Conservation (phyloP, 2,797 vertebrate species). For the Pseudochirops cupreus region DNA sequence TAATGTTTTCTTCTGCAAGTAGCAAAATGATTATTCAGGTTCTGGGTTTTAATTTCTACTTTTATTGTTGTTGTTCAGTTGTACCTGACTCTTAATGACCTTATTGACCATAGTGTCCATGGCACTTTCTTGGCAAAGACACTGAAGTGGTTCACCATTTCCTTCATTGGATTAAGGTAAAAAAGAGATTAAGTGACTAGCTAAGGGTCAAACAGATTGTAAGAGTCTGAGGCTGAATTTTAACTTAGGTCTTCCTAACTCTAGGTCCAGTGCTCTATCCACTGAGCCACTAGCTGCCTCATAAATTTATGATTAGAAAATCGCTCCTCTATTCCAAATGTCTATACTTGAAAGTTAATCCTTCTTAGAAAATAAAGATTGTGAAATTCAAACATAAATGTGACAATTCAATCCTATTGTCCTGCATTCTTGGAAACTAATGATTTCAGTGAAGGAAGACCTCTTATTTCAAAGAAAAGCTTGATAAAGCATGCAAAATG, state of each 20-base stretch:
- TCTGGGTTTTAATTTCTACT: background rate
- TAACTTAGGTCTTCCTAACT: background rate
- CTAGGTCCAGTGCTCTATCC: background rate
- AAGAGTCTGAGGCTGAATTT: background rate
- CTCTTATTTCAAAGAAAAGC: background rate
- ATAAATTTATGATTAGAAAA: background rate
- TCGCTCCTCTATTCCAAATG: constrained; percentile 11
- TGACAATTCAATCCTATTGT: background rate
- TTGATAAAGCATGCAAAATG: background rate
- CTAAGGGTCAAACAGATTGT: background rate
- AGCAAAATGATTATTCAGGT: background rate
- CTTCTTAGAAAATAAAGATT: background rate
- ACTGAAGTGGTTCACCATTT: background rate
- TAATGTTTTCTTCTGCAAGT: background rate
- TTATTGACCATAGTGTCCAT: background rate
- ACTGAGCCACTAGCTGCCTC: background rate
- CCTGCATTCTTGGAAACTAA: background rate
- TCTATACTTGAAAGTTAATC: background rate
- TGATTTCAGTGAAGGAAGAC: constrained; percentile 7
- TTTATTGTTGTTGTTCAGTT: background rate
- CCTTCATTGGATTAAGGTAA: background rate
- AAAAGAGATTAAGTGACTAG: background rate
- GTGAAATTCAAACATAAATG: constrained; percentile 1
- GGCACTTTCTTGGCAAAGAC: background rate
- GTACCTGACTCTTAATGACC: background rate